Base-by-base conservation (phyloP, 2,113 vertebrate genomes). In the Heloderma charlesbogerti region DNA sequence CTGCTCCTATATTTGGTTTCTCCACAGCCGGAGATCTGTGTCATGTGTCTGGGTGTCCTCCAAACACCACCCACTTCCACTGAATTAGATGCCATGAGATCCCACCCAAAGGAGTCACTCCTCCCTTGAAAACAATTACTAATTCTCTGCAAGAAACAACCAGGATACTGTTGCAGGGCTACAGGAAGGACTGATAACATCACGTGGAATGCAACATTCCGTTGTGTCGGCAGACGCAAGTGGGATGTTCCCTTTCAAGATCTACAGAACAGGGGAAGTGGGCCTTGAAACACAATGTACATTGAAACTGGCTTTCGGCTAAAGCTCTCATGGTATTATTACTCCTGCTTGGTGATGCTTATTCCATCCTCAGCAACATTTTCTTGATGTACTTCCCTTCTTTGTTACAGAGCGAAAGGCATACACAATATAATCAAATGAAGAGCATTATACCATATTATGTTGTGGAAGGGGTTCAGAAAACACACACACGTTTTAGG, bases 131-230 rank as follows among this genome's bases (percentile, higher is more conserved):
- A 98, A 98, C 98, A 98, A 98, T 98, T 96, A 97, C 90, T 93
- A 96, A 98, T 98, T 98, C 97, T 98, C 83, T 97, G 88, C 10
- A 89, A 97, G 97, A 97, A 97, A 97, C 97, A 98, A 97, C 96
- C 97, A 92, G 94, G 90, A 95, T 96, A 96, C 97, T 97, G 97
- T 97, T 97, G 95, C 96, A 0, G 74, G 95, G 96, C 97, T 94
- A 95, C 95, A 95, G 98, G 97, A 98, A 98, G 95, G 91, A 87
- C 92, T 0, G 98, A 98, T 98, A 98, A 97, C 96, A 98, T 98
- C 98, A 97, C 91, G 60, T 15, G 1, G 96, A 95, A 92, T 96
- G 92, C 92, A 96, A 96, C 94, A 43, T 96, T 95, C 97, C 96
- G 97, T 98, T 98, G 97, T 98, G 97, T 97, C 92, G 0, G 96